These are phyloP conservation scores for Sisyra nigra DNA, from an alignment of 2,888 invertebrate genomes.

Conservation along the genomic window DNA sequence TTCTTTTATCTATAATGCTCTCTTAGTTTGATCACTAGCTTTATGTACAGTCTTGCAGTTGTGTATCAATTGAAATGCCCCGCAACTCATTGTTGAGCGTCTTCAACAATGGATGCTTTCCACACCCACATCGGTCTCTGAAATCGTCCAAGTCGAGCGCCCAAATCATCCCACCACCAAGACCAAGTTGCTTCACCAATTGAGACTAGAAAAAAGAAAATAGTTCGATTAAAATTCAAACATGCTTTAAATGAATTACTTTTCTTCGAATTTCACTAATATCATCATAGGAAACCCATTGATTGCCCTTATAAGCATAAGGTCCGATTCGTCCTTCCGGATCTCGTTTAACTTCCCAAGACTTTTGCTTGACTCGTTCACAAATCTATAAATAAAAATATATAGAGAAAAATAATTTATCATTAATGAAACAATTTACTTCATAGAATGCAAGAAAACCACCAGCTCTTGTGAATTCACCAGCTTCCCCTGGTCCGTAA, in stretches of 20 bases:
- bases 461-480: conserved; percentile 47
- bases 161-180: conserved; percentile 65
- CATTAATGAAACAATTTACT: no score
- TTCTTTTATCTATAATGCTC: not conserved
- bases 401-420: no score
- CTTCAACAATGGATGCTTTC: conserved; percentile 46
- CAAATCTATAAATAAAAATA: conserved; percentile 34
- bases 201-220: conserved; percentile 28
- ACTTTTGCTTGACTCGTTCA: conserved; percentile 37
- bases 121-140: conserved; percentile 47
- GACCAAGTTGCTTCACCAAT: conserved; percentile 35
- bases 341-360: conserved; percentile 45
- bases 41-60: conserved; percentile 30
- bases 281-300: conserved; percentile 70
- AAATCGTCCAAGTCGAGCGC: conserved; percentile 66
- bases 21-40: no score
- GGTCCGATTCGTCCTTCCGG: conserved; percentile 49
- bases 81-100: conserved; percentile 42
- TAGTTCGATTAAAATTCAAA: no score
- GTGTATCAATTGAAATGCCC: conserved; percentile 25
- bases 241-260: no score
- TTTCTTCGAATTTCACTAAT: conserved; percentile 44
- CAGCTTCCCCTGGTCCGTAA: conserved; percentile 51
- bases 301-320: conserved; percentile 49
- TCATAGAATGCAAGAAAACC: conserved; percentile 68